Evolutionary conservation across 1,140 invertebrate species (phyloP).

Genomic region (Parasteatoda tepidariorum): DNA sequence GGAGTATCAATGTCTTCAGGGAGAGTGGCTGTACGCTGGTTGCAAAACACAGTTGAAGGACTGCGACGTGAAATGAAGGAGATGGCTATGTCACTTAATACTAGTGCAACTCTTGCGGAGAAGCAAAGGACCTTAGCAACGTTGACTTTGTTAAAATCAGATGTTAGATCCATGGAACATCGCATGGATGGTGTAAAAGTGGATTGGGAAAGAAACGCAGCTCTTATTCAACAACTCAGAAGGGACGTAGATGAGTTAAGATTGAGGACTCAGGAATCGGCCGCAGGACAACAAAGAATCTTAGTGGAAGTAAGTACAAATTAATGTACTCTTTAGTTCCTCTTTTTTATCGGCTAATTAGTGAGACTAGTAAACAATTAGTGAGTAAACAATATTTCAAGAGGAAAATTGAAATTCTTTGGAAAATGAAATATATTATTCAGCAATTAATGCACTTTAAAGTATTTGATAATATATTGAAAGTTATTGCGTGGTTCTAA

Average conservation of each 20-base stretch:
- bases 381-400: too few relatives aligned
- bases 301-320: constrained; percentile 31
- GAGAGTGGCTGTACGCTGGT: constrained; percentile 52
- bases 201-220: constrained; percentile 28
- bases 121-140: constrained; percentile 13
- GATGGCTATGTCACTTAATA: constrained; percentile 56
- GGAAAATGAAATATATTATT: too few relatives aligned
- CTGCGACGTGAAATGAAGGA: constrained; percentile 57
- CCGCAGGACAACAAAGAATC: constrained; percentile 10
- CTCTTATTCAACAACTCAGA: constrained; percentile 13
- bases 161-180: constrained; percentile 30
- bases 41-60: constrained; percentile 52
- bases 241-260: constrained; percentile 55
- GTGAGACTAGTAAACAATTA: too few relatives aligned
- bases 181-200: constrained; percentile 32
- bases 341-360: too few relatives aligned
- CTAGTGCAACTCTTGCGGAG: constrained; percentile 37
- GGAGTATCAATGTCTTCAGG: constrained; percentile 17
- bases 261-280: constrained; percentile 14
- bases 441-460: too few relatives aligned
- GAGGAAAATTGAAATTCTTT: too few relatives aligned
- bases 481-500: too few relatives aligned
- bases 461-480: too few relatives aligned
- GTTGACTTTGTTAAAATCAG: constrained; percentile 36
- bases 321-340: background rate